Evolutionary conservation across 2,113 vertebrate species (phyloP).

Genomic region (Malaclemys terrapin): DNA sequence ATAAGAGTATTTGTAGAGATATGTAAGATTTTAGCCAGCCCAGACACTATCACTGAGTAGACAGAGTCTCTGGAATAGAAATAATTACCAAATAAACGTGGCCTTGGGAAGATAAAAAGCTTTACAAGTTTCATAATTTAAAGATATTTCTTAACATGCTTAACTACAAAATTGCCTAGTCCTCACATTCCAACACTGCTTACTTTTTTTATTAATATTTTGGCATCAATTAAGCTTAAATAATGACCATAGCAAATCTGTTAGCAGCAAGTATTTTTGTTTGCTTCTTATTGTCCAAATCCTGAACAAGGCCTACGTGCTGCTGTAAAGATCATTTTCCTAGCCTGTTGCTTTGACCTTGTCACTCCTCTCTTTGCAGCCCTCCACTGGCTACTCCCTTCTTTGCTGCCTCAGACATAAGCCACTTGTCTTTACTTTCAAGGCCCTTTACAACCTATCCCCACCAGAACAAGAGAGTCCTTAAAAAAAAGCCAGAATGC

Average conservation of each 20-base stretch:
- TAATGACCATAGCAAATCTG: background rate
- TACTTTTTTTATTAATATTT: background rate
- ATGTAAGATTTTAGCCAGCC: background rate
- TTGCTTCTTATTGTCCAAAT: rapidly evolving
- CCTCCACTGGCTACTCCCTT: background rate
- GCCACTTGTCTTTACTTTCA: background rate
- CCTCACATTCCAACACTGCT: background rate
- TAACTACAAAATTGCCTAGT: background rate
- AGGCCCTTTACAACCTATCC: background rate
- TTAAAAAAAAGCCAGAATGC: background rate
- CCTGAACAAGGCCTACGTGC: background rate
- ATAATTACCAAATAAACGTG: background rate
- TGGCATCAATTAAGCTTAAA: background rate
- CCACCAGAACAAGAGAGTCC: background rate
- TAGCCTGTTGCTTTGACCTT: background rate
- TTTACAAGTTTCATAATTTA: background rate
- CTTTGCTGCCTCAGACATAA: background rate
- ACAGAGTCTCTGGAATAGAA: background rate
- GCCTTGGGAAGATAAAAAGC: background rate
- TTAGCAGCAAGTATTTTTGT: background rate
- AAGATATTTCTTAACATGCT: background rate
- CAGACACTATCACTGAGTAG: background rate
- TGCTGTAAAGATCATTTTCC: background rate
- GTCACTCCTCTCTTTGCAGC: background rate
- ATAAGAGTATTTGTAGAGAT: background rate